These are phyloP conservation scores for Boloria selene DNA, from an alignment of 2,888 invertebrate species.

Conservation along the genomic window DNA sequence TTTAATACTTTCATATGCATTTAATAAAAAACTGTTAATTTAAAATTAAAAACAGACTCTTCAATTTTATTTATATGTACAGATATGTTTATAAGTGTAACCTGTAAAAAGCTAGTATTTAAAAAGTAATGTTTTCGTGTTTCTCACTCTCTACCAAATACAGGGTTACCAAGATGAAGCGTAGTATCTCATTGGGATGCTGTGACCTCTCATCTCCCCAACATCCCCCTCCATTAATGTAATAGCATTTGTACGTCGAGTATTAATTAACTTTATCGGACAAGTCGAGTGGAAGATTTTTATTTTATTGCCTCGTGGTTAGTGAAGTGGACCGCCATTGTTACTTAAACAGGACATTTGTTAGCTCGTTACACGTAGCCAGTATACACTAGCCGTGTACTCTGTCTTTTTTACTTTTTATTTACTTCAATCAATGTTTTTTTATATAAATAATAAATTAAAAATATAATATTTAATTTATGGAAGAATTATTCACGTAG, in stretches of 20 bases:
- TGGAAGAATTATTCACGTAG: too few species aligned
- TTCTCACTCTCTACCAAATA: slow-evolving; percentile 8
- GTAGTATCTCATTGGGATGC: slow-evolving; percentile 63
- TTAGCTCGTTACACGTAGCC: slow-evolving; percentile 4
- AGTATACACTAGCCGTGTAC: background rate
- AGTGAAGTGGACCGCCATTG: slow-evolving; percentile 30
- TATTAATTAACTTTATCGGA: slow-evolving; percentile 64
- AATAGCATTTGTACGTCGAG: slow-evolving; percentile 53
- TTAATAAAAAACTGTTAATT: too few species aligned
- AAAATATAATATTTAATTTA: too few species aligned
- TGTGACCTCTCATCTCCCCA: slow-evolving; percentile 67
- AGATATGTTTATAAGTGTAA: too few species aligned
- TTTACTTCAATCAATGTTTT: background rate
- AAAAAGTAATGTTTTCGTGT: background rate
- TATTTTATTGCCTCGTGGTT: slow-evolving; percentile 47
- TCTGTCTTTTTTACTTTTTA: background rate
- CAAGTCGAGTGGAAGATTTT: slow-evolving; percentile 52
- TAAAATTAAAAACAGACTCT: too few species aligned
- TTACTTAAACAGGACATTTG: slow-evolving; percentile 18
- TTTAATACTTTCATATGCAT: too few species aligned
- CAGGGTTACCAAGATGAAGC: background rate
- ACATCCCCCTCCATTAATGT: slow-evolving; percentile 58
- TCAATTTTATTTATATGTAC: too few species aligned
- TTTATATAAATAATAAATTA: too few species aligned
- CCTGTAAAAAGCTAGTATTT: background rate